phyloP scores from a whole-genome alignment of 2,888 invertebrate genomes.

The Hipparchia semele region DNA sequence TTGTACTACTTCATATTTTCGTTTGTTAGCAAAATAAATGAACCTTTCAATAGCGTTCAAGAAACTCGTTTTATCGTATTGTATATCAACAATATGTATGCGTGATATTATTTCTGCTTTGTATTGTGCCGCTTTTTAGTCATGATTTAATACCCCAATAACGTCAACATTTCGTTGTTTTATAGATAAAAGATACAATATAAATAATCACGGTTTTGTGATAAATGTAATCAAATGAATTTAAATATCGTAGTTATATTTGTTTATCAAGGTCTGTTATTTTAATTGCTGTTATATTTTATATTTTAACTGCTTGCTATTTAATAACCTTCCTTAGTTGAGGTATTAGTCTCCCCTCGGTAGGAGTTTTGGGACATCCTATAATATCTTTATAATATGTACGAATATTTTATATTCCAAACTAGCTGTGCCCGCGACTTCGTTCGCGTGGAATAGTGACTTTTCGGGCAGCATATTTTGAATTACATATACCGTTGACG shows the following conservation, averaged over 20 bases:
- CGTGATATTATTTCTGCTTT: neutral
- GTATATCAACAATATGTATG: neutral
- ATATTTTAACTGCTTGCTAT: neutral
- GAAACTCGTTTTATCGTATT: too few relatives aligned
- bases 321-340: too few relatives aligned
- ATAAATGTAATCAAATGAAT: neutral
- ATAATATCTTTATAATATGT: too few relatives aligned
- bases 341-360: too few relatives aligned
- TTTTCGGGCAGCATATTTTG: too few relatives aligned
- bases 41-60: neutral
- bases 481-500: too few relatives aligned
- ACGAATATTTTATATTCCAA: too few relatives aligned
- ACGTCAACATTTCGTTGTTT: neutral
- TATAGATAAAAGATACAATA: neutral
- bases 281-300: neutral
- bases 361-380: too few relatives aligned
- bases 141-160: neutral
- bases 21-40: neutral
- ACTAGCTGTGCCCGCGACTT: too few relatives aligned
- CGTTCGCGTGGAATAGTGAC: too few relatives aligned
- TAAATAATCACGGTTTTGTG: neutral
- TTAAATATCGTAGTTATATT: neutral
- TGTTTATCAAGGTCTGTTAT: conserved; percentile 7
- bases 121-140: neutral
- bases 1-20: too few relatives aligned